Evolutionary conservation across 2,113 vertebrate genomes (phyloP).

Genomic region (Eretmochelys imbricata): DNA sequence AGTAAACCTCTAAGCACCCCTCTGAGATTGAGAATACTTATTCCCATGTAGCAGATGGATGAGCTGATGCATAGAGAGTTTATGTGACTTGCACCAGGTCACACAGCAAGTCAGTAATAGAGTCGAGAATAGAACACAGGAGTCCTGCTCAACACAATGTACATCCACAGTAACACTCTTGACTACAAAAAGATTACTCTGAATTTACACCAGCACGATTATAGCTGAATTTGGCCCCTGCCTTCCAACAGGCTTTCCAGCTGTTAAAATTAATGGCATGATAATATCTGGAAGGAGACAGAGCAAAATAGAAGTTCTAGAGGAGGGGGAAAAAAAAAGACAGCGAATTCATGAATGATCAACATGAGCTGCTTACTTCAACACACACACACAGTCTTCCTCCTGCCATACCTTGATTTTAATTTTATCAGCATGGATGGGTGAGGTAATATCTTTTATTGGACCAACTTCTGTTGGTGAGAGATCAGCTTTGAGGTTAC

Average conservation of each 20-base stretch:
- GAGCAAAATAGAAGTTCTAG: background rate
- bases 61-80: background rate
- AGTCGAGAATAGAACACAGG: background rate
- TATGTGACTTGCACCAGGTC: background rate
- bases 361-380: background rate
- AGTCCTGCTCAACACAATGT: background rate
- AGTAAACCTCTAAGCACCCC: background rate
- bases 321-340: background rate
- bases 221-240: background rate
- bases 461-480: background rate
- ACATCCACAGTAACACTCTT: background rate
- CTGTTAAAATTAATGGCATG: conserved; percentile 14
- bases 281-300: background rate
- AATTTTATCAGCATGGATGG: background rate
- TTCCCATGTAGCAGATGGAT: background rate
- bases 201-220: background rate
- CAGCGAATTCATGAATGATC: fast-evolving
- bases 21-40: background rate
- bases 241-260: background rate
- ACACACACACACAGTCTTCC: fast-evolving
- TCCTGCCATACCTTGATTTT: fast-evolving
- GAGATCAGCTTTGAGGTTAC: background rate
- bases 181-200: background rate
- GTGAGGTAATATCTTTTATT: background rate
- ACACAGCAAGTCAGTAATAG: background rate